Base-by-base conservation (phyloP, 2,797 vertebrate species). In the Cryptoblepharus egeriae region DNA sequence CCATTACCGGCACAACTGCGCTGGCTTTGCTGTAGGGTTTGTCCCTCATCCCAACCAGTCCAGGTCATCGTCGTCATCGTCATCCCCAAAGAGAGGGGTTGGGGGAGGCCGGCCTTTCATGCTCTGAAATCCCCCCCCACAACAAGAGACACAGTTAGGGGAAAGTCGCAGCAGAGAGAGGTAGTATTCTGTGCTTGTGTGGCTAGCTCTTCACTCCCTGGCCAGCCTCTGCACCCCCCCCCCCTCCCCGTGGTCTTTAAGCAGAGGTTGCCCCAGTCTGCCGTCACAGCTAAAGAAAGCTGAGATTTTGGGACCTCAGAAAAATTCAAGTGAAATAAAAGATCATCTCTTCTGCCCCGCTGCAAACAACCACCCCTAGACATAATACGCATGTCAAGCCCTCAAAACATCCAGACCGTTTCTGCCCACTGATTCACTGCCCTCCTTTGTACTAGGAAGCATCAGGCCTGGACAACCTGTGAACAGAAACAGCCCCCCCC, bases 41-140 rank as follows among this genome's bases (percentile, higher is more conserved):
- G 64, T 5, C 13, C 30, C 88, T 99, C 96, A 98, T 85, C 96
- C 96, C 86, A 99, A 90, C 98, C 98, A 99, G 93, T 97, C 97
- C 92, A 97, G 93, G 78, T 98, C 97, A 1, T 97, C 97, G 0
- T 97, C 97, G 0, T 99, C 97, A 0, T 98, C 97, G 0, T 98
- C 97, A 2, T 98, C 97, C 67, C 95, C 97, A 9, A 99, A 99
- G 90, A 99, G 96, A 0, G 97, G 98, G 1, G 97, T 84, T 0
- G 98, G 98, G 8, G 98, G 98, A 0, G 98, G 98, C 3, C 80
- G 92, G 3, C 98, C 98, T 93, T 99, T 99, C 94, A 99, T 92
- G 93, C 97, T 98, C 98, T 99, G 94, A 83, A 92, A 92, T 67
- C 0, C 85, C 87, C 57, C 57, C 2, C 57, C 57, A 12, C 57